phyloP scores from a whole-genome alignment of 53 echinoderm and acorn worm species.

The Glandiceps talaboti region DNA sequence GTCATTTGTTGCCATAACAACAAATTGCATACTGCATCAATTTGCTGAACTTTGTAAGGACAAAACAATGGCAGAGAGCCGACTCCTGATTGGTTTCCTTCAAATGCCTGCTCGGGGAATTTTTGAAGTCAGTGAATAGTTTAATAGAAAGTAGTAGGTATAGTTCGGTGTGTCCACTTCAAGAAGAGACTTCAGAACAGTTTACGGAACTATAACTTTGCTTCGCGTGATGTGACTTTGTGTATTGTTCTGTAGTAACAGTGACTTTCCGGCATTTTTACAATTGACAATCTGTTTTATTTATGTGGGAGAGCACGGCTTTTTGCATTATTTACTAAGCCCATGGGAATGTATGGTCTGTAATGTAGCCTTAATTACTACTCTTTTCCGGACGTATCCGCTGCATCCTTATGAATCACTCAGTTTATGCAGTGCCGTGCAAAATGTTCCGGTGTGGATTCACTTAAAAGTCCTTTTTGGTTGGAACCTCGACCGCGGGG shows the following conservation, averaged over 20 bases:
- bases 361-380: background rate
- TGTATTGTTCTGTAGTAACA: too few species aligned
- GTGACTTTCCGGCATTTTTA: background rate
- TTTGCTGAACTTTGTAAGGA: background rate
- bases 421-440: background rate
- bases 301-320: background rate
- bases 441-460: background rate
- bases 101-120: too few species aligned
- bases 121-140: too few species aligned
- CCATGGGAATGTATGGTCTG: background rate
- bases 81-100: background rate
- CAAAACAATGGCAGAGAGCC: background rate
- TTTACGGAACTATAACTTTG: too few species aligned
- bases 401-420: background rate
- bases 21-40: background rate
- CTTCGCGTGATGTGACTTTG: too few species aligned
- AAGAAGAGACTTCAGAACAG: too few species aligned
- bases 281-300: background rate
- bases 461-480: background rate
- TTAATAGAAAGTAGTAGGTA: too few species aligned
- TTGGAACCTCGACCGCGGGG: background rate
- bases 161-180: too few species aligned
- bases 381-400: background rate
- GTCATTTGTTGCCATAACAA: background rate
- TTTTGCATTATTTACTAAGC: background rate